Conservation (phyloP, 1,140 invertebrate species). For the Aphaenogaster floridana region DNA sequence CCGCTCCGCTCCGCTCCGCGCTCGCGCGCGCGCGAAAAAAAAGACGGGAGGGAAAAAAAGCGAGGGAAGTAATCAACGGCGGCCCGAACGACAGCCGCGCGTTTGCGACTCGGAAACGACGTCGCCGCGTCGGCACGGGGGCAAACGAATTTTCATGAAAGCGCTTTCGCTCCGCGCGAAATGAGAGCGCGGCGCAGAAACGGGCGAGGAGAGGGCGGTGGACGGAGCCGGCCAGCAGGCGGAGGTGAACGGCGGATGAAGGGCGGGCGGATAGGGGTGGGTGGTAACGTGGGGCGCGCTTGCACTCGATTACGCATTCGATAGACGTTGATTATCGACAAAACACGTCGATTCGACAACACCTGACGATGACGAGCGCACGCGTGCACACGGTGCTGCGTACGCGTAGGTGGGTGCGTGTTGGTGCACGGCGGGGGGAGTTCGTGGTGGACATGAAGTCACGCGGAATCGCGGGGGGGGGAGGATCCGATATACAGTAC, state of each 20-base stretch:
- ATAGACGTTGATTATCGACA: slow-evolving; percentile 79
- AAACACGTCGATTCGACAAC: slow-evolving; percentile 79
- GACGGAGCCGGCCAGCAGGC: background rate
- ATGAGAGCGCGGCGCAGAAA: slow-evolving; percentile 66
- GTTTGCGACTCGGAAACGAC: slow-evolving; percentile 71
- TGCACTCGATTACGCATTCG: slow-evolving; percentile 78
- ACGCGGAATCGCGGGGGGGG: background rate
- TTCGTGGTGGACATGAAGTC: slow-evolving; percentile 55
- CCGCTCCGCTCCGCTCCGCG: background rate
- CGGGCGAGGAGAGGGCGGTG: background rate
- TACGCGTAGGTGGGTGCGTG: slow-evolving; percentile 32
- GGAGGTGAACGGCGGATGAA: slow-evolving; percentile 39
- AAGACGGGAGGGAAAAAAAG: slow-evolving; percentile 39
- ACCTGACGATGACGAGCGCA: slow-evolving; percentile 76
- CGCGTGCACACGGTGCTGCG: slow-evolving; percentile 49
- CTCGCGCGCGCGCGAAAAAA: background rate
- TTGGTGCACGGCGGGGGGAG: slow-evolving; percentile 49
- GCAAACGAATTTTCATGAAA: slow-evolving; percentile 74
- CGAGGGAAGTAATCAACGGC: slow-evolving; percentile 72
- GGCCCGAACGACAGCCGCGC: slow-evolving; percentile 68
- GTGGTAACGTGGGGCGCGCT: slow-evolving; percentile 63
- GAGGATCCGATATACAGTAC: slow-evolving; percentile 14
- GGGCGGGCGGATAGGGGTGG: slow-evolving; percentile 54
- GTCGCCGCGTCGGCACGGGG: slow-evolving; percentile 38
- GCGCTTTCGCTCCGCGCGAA: slow-evolving; percentile 66